Conservation (phyloP, 2,888 invertebrate species). For the Drosophila anceps region DNA sequence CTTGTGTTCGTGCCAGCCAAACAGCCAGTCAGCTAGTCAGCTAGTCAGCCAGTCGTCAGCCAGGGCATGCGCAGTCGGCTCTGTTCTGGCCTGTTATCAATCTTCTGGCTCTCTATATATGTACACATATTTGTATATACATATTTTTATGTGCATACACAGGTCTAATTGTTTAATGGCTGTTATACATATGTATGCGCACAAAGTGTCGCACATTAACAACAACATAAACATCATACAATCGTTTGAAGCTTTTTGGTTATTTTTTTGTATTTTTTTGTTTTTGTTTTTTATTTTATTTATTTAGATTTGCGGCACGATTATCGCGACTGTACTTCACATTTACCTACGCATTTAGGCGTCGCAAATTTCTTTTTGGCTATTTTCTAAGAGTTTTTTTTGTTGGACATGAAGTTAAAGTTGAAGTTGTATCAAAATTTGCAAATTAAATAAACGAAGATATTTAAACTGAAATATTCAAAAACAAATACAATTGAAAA, state of each 20-base stretch:
- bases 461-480: not conserved
- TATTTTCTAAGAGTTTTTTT: too few species aligned
- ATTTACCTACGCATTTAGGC: slow-evolving; percentile 19
- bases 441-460: not conserved
- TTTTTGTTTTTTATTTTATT: slow-evolving; percentile 8
- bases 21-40: slow-evolving; percentile 13
- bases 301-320: slow-evolving; percentile 33
- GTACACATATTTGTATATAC: not conserved
- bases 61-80: slow-evolving; percentile 24
- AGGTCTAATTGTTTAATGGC: slow-evolving; percentile 67
- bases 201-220: slow-evolving; percentile 26
- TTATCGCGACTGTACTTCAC: slow-evolving; percentile 37
- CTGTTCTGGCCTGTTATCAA: slow-evolving; percentile 54
- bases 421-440: not conserved
- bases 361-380: not conserved
- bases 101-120: slow-evolving; percentile 34
- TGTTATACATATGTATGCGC: slow-evolving; percentile 30
- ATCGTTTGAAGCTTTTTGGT: slow-evolving; percentile 4
- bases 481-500: not conserved
- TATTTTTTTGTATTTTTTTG: slow-evolving; percentile 16
- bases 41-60: not conserved
- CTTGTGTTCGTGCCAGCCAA: slow-evolving; percentile 29
- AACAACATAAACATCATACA: slow-evolving; percentile 34
- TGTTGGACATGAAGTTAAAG: not conserved
- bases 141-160: slow-evolving; percentile 9